phyloP scores from a whole-genome alignment of 1,140 invertebrate genomes.

The Chelonus insularis region DNA sequence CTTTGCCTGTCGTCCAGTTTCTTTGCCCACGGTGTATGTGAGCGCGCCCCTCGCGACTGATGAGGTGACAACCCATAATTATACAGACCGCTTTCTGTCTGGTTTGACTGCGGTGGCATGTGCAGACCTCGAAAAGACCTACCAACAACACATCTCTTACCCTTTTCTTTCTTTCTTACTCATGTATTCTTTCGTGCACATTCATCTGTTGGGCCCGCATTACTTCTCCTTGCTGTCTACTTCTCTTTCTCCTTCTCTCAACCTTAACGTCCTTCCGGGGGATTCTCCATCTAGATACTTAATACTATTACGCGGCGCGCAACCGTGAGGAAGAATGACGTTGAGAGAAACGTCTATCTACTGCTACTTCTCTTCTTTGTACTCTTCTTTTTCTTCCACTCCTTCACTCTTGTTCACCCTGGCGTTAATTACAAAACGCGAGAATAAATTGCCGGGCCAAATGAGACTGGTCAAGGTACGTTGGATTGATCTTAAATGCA shows the following conservation, averaged over 20 bases:
- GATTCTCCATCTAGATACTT: constrained; percentile 14
- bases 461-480: constrained; percentile 20
- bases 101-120: constrained; percentile 58
- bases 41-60: constrained; percentile 44
- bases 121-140: constrained; percentile 37
- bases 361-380: constrained; percentile 7
- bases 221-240: constrained; percentile 21
- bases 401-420: constrained; percentile 22
- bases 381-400: constrained; percentile 2
- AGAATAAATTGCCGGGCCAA: constrained; percentile 53
- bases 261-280: constrained; percentile 21
- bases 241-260: constrained; percentile 11
- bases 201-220: constrained; percentile 2
- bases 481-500: too few relatives aligned
- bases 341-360: constrained; percentile 22
- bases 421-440: constrained; percentile 57
- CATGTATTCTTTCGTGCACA: constrained; percentile 20
- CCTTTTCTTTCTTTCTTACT: constrained; percentile 46
- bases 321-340: constrained; percentile 13
- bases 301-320: constrained; percentile 12
- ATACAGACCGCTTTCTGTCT: constrained; percentile 60
- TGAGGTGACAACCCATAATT: constrained; percentile 63
- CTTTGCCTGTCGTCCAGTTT: constrained; percentile 27
- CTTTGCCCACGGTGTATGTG: constrained; percentile 28
- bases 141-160: constrained; percentile 30